Percentiles rank a stretch among this genome's conserved stretches.
These are phyloP conservation scores for Drosophila kepulauana DNA, from an alignment of 1,140 invertebrate species.

Conservation along the genomic window DNA sequence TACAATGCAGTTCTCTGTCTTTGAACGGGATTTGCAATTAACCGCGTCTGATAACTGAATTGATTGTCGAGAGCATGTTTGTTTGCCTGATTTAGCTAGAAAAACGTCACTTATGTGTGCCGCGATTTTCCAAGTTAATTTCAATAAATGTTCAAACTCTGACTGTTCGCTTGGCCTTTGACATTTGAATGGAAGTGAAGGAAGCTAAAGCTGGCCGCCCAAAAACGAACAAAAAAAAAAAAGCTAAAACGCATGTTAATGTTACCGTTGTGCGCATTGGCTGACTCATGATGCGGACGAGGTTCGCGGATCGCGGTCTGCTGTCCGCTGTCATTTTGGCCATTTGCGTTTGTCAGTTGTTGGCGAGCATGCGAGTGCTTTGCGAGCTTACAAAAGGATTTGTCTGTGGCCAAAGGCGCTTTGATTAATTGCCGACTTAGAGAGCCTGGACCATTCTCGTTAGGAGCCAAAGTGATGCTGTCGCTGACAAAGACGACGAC, in stretches of 20 bases:
- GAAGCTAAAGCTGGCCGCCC: slow-evolving; percentile 36
- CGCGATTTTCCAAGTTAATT: slow-evolving; percentile 59
- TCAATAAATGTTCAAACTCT: slow-evolving; percentile 65
- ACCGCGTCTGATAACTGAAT: neutral
- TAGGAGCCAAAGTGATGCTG: slow-evolving; percentile 56
- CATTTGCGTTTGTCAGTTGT: slow-evolving; percentile 76
- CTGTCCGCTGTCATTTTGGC: slow-evolving; percentile 72
- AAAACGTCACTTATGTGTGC: neutral
- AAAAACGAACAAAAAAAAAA: slow-evolving; percentile 46
- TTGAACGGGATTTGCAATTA: slow-evolving; percentile 24
- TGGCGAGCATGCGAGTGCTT: slow-evolving; percentile 19
- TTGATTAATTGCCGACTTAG: slow-evolving; percentile 83
- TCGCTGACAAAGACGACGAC: slow-evolving; percentile 42
- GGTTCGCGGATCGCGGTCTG: slow-evolving; percentile 11
- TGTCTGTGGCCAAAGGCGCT: slow-evolving; percentile 76
- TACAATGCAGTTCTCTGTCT: slow-evolving; percentile 2
- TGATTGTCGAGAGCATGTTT: neutral
- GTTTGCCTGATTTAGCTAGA: neutral
- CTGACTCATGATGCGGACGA: slow-evolving; percentile 72
- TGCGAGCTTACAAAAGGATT: slow-evolving; percentile 68
- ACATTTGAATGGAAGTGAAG: slow-evolving; percentile 38
- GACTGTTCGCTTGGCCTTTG: slow-evolving; percentile 58
- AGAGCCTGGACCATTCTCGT: slow-evolving; percentile 69
- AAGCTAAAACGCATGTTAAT: slow-evolving; percentile 64
- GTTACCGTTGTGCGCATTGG: slow-evolving; percentile 76